Base-by-base conservation (phyloP, 92 coral and sea anemone species). In the Isaurus tuberculatus region DNA sequence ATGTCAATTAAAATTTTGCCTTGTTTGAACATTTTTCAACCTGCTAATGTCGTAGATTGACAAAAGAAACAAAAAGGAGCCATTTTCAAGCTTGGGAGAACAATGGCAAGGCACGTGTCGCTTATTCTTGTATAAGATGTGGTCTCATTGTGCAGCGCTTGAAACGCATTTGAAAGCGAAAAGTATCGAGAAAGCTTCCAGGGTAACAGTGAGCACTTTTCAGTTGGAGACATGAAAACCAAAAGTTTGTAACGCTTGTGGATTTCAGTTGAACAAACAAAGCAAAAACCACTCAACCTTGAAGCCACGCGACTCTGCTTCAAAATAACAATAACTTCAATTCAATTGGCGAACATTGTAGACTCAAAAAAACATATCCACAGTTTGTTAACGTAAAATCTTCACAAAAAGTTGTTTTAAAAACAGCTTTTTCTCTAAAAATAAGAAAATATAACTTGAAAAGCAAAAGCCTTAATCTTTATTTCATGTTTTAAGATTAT, bases 291-390 rank as follows among this genome's bases (percentile, higher is more conserved):
- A 77, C 46, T 77, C 82, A 77, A 57, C 49, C 82, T 15, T 77
- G 25, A 77, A 77, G 82, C 68, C 82, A 77, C 82, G 82, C 82
- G 82, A 77, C 82, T 77, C 64, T 46, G 37, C 55, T 77, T 77
- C n/a, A 46, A 58, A 58, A 57, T 17, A 67, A 77, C 82, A 58
- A 77, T 57, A 67, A 37, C 27, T 36, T 77, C 20, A 20, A 58
- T 77, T 20, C 55, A 36, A 58, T 77, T 77, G 43, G 20, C 26
- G 70, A 57, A 14, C 70, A 77, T 16, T 14, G 43, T 58, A 17
- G 82, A 75, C 66, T 33, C 70, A 26, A 34, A 77, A 55, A 77
- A 57, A 33, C 82, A 63, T 48, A 61, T 70, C 68, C 31, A 8
- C 32, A 58, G 70, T 77, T 40, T 27, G 81, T 75, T 57, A 11